Percentiles rank a stretch among this genome's conserved stretches.
Evolutionary conservation across 2,113 vertebrate species (phyloP).

Genomic region (Psilopogon haemacephalus): DNA sequence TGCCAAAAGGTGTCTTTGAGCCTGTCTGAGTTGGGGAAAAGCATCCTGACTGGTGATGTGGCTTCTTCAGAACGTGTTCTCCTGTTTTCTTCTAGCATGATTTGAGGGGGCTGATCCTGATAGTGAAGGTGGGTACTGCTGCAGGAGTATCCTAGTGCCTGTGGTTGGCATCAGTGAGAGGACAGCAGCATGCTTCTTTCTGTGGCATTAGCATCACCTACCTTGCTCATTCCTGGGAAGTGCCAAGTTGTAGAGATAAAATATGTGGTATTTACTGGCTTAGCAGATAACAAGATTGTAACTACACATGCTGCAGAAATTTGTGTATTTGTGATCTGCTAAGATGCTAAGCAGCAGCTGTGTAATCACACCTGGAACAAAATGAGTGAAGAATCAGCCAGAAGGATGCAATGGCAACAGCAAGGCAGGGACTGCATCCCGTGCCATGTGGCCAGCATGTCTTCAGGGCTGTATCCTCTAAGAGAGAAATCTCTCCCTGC

Average conservation of each 20-base stretch:
- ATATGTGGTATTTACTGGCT: neutral
- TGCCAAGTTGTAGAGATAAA: neutral
- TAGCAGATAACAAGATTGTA: neutral
- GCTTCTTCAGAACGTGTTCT: neutral
- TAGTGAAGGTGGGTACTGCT: neutral
- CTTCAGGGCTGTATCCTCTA: accelerated
- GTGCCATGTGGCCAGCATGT: neutral
- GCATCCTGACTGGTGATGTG: neutral
- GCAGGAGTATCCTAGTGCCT: neutral
- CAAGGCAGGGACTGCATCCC: neutral
- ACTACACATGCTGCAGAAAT: neutral
- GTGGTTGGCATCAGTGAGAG: accelerated
- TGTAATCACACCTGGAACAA: neutral
- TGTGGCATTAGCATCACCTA: neutral
- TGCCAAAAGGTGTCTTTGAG: neutral
- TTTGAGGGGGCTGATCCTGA: neutral
- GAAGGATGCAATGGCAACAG: neutral
- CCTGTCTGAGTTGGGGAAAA: neutral
- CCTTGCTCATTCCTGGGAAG: accelerated
- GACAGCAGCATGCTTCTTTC: accelerated
- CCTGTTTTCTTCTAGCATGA: neutral
- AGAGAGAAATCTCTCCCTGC: neutral
- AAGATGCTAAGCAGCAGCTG: neutral
- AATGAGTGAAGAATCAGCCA: neutral
- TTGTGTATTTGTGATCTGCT: neutral